These are phyloP conservation scores for Oreochromis spilurus DNA, from an alignment of 2,113 vertebrate species.

Conservation along the genomic window DNA sequence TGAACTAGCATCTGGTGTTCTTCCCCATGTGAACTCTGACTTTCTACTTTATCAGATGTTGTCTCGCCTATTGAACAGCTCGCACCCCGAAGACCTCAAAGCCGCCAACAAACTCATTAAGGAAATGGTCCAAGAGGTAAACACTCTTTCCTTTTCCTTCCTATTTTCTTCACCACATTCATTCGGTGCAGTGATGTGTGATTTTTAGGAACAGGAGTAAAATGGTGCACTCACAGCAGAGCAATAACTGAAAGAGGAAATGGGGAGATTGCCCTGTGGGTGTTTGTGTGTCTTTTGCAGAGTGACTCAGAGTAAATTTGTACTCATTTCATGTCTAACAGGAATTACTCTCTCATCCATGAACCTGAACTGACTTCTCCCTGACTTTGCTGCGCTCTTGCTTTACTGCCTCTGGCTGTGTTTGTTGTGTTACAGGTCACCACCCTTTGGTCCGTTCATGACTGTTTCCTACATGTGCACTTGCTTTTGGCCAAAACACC, in stretches of 20 bases:
- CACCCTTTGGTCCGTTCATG: neutral
- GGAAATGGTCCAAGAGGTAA: conserved; percentile 98
- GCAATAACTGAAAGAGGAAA: neutral
- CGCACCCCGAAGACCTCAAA: conserved; percentile 94
- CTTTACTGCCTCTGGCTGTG: neutral
- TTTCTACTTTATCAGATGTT: conserved; percentile 76
- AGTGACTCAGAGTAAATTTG: neutral
- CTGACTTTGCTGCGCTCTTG: neutral
- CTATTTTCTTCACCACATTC: neutral
- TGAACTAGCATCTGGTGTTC: neutral
- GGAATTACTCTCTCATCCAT: neutral
- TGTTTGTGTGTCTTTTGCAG: neutral
- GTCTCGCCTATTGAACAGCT: conserved; percentile 93
- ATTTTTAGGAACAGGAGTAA: neutral
- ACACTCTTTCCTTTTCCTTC: neutral
- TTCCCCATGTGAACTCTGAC: neutral
- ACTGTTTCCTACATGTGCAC: neutral
- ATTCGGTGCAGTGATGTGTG: neutral
- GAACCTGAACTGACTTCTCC: neutral
- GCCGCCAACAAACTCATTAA: conserved; percentile 99
- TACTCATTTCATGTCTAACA: neutral
- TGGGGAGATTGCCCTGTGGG: neutral
- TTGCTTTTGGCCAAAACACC: neutral
- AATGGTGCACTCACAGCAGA: neutral
- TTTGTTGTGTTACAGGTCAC: neutral